Evolutionary conservation across 2,797 vertebrate species (phyloP).

Genomic region (Molossus alvarezi): DNA sequence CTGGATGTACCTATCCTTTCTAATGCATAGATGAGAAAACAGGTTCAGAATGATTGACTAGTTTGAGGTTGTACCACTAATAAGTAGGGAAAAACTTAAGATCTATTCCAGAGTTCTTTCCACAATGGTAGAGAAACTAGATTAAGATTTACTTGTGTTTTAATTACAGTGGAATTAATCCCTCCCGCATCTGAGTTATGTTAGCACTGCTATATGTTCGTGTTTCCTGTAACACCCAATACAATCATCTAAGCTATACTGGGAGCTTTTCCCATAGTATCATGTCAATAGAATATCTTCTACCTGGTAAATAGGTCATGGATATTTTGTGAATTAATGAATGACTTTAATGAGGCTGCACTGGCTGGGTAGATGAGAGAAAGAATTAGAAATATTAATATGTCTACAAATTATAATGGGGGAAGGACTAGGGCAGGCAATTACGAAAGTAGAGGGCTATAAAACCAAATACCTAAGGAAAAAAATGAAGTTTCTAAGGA

Average conservation of each 20-base stretch:
- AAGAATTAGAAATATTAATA: conserved; percentile 36
- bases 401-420: conserved; percentile 22
- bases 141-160: neutral
- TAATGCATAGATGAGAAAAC: neutral
- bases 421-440: neutral
- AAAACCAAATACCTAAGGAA: conserved; percentile 36
- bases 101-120: neutral
- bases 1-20: neutral
- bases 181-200: neutral
- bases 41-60: conserved; percentile 32
- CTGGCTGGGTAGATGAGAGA: neutral
- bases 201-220: neutral
- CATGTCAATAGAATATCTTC: neutral
- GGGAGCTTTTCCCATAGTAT: neutral
- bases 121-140: neutral
- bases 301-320: conserved; percentile 25
- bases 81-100: neutral
- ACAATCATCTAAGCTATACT: neutral
- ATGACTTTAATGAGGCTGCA: conserved; percentile 43
- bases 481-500: conserved; percentile 7
- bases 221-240: neutral
- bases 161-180: neutral
- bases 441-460: conserved; percentile 36
- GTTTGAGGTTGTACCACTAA: neutral
- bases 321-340: conserved; percentile 55